Percentiles rank a stretch among this genome's conserved stretches.
These are phyloP conservation scores for Anniella stebbinsi DNA, from an alignment of 2,797 vertebrate genomes.

Conservation along the genomic window DNA sequence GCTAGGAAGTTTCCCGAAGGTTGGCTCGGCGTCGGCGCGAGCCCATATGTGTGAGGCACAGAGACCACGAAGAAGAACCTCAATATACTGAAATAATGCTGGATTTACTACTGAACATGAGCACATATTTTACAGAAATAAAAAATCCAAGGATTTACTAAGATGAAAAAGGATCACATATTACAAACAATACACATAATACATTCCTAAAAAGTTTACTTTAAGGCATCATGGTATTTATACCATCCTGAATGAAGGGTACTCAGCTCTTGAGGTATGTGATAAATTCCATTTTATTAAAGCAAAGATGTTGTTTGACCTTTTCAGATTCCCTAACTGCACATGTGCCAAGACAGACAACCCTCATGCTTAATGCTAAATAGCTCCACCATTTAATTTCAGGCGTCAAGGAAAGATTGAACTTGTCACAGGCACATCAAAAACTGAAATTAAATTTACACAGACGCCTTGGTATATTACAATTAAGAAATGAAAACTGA, in stretches of 20 bases:
- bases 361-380: slow-evolving; percentile 43
- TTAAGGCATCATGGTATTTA: slow-evolving; percentile 19
- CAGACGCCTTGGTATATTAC: slow-evolving; percentile 31
- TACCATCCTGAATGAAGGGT: slow-evolving; percentile 1
- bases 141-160: background rate
- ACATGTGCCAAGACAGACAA: background rate
- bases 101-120: background rate
- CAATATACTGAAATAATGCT: background rate
- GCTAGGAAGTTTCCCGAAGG: no score
- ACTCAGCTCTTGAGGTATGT: slow-evolving; percentile 4
- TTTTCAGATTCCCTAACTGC: slow-evolving; percentile 24
- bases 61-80: no score
- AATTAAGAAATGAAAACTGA: slow-evolving; percentile 51
- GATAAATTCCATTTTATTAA: slow-evolving; percentile 45
- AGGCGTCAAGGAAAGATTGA: slow-evolving; percentile 43
- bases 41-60: no score
- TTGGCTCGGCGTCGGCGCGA: no score
- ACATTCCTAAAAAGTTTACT: slow-evolving; percentile 20
- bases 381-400: slow-evolving; percentile 15
- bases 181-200: background rate
- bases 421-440: slow-evolving; percentile 37
- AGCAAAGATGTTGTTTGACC: slow-evolving; percentile 33
- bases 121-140: background rate
- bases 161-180: background rate
- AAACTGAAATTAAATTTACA: slow-evolving; percentile 54